Base-by-base conservation (phyloP, 2,113 vertebrate genomes). In the Aspidoscelis tigris region DNA sequence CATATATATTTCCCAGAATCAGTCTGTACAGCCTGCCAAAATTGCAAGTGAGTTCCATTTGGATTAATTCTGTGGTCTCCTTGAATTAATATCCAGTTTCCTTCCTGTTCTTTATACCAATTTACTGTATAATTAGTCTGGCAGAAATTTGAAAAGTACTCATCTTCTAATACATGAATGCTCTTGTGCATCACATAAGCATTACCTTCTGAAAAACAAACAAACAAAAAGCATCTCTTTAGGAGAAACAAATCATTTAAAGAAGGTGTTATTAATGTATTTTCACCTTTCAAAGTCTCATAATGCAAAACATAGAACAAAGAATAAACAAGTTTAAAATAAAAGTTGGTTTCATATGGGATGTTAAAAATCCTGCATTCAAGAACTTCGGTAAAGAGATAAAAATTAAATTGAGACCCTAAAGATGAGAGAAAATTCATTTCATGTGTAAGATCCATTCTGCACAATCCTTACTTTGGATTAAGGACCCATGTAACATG, bases 1-100 rank as follows among this genome's bases (percentile, higher is more conserved):
- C 91, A 92, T 79, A 20, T 70, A 75, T 97, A 97, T 81, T 64
- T 84, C 55, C 95, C 96, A 77, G 83, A 86, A 47, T 97, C 96
- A 73, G 77, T 43, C 75, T 95, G 53, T 58, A 94, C 88, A 80
- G 80, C 72, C 71, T 96, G 96, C 96, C 96, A 97, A 88, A 97
- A 97, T 64, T 94, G 94, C 91, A 97, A 84, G 81, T 76, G 43
- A 66, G 89, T 84, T 66, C 26, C 89, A 11, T 33, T 78, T 26
- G 86, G 55, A 87, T 76, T 7, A 44, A 95, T 91, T 90, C 95
- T 93, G 6, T 4, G 26, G 5, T 90, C 92, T 85, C 55, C 44
- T 21, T 68, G 80, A 85, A 91, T 22, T 75, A 89, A 66, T 2
- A 92, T 84, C 18, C 72, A 44, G 4, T 18, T 86, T 10, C 80